Conservation (phyloP, 1,140 invertebrate genomes). For the Panulirus ornatus region DNA sequence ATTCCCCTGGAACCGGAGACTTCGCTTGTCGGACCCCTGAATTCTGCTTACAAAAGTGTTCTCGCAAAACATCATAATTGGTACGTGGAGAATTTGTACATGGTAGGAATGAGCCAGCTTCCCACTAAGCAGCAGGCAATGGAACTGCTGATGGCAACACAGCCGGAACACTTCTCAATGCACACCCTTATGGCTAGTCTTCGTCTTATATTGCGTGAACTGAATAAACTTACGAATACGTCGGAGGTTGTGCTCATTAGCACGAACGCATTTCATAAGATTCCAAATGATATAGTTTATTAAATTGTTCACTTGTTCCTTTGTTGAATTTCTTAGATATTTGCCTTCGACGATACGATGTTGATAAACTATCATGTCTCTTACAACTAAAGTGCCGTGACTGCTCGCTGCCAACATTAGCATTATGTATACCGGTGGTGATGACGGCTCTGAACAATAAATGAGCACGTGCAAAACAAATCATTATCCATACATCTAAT, state of each 20-base stretch:
- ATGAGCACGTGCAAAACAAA: too few species aligned
- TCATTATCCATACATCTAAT: too few species aligned
- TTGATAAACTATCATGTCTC: too few species aligned
- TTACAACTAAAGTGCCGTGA: too few species aligned
- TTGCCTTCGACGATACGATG: too few species aligned
- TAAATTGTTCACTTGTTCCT: not conserved
- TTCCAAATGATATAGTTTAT: conserved; percentile 11
- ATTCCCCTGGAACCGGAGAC: not conserved
- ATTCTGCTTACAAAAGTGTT: conserved; percentile 19
- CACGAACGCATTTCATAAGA: not conserved
- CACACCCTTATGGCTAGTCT: not conserved
- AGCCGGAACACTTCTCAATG: not conserved
- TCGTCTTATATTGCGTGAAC: not conserved
- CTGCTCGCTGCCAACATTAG: too few species aligned
- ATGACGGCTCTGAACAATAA: too few species aligned
- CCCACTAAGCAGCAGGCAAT: conserved; percentile 35
- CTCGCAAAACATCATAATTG: conserved; percentile 36
- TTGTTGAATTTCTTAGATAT: too few species aligned
- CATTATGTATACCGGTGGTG: too few species aligned
- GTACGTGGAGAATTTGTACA: conserved; percentile 45
- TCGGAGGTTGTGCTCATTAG: conserved; percentile 12
- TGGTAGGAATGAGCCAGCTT: conserved; percentile 27
- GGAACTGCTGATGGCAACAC: not conserved
- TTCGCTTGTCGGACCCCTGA: conserved; percentile 13
- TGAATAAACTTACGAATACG: conserved; percentile 18